A percentile compares a stretch with the other conserved stretches of the same genome.
Conservation (phyloP, 2,113 vertebrate species). For the Lutjanus erythropterus region DNA sequence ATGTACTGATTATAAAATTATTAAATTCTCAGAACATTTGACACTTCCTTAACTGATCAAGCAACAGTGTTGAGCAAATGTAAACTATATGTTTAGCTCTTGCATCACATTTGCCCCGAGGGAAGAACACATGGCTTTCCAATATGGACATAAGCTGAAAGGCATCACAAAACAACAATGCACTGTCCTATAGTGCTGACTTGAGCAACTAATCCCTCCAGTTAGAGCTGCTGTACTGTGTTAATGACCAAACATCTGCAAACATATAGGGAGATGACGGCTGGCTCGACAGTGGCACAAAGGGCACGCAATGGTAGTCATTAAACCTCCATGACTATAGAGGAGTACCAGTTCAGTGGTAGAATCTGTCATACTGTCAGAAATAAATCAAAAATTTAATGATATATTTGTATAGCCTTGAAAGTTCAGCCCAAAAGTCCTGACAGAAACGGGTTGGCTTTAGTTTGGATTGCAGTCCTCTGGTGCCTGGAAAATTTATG, state of each 20-base stretch:
- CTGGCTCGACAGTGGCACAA: not conserved
- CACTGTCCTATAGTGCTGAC: not conserved
- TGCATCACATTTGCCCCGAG: not conserved
- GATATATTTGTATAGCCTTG: not conserved
- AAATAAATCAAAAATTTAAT: slow-evolving; percentile 18
- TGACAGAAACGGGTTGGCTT: slow-evolving; percentile 13
- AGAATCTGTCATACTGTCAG: not conserved
- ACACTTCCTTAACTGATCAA: too few relatives aligned
- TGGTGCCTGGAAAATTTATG: not conserved
- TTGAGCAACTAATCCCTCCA: not conserved
- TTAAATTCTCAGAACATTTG: too few relatives aligned
- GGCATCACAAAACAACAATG: not conserved
- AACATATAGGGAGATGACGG: not conserved
- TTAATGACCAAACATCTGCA: too few relatives aligned
- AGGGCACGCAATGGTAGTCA: not conserved
- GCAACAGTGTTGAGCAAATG: not conserved
- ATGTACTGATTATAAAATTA: not conserved
- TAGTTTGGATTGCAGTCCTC: not conserved
- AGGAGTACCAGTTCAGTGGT: not conserved
- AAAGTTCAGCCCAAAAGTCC: not conserved
- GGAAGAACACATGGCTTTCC: not conserved
- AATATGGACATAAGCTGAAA: not conserved
- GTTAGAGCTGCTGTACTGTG: not conserved
- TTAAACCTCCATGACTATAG: not conserved
- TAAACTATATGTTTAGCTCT: not conserved